Conservation (phyloP, 2,797 vertebrate species). For the Nothura maculosa region DNA sequence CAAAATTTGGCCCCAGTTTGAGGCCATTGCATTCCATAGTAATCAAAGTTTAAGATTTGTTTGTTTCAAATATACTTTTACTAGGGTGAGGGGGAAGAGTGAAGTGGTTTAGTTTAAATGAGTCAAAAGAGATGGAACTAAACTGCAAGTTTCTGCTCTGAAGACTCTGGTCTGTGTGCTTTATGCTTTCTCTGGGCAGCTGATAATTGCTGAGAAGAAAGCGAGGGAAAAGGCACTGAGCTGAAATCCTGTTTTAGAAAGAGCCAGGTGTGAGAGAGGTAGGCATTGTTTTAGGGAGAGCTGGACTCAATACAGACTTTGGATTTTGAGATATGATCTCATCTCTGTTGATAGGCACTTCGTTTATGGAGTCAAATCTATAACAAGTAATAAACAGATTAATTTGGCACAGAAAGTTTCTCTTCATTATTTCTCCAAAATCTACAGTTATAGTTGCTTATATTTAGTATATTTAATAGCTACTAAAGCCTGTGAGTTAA, state of each 20-base stretch:
- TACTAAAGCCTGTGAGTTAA: background rate
- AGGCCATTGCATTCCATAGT: background rate
- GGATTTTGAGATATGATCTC: constrained; percentile 27
- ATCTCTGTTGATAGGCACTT: background rate
- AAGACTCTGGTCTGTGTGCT: background rate
- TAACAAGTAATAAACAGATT: background rate
- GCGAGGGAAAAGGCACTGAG: background rate
- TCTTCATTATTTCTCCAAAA: constrained; percentile 1
- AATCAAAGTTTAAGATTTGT: constrained; percentile 13
- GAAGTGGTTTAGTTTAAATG: background rate
- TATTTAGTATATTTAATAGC: background rate
- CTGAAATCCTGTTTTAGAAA: background rate
- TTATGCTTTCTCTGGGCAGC: background rate
- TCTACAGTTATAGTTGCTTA: background rate
- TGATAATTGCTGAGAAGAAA: background rate
- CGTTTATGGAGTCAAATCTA: background rate
- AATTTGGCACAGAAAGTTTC: background rate
- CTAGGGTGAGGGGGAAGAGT: background rate
- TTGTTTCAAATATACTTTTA: background rate
- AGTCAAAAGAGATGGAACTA: background rate
- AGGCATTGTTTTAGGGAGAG: background rate
- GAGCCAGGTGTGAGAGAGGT: background rate
- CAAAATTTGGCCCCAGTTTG: background rate
- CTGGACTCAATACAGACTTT: background rate
- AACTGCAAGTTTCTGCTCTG: background rate